Evolutionary conservation across 30 jellyfish, hydroid and myxozoan genomes (phyloP).

Genomic region (Pelagia noctiluca): DNA sequence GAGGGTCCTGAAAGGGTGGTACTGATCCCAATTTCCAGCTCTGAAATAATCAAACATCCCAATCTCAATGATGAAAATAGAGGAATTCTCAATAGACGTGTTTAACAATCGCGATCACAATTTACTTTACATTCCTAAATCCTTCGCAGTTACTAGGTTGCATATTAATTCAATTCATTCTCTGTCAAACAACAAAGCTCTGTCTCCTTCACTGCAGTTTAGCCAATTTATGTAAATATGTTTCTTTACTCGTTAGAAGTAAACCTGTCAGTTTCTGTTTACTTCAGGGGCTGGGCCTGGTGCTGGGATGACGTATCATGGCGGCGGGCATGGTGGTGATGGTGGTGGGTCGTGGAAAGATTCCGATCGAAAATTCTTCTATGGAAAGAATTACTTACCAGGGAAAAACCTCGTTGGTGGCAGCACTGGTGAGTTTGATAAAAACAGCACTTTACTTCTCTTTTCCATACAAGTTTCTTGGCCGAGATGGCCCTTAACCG

Average conservation of each 20-base stretch:
- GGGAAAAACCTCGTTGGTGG: constrained; percentile 51
- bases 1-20: too few species aligned
- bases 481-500: too few species aligned
- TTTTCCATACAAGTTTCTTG: too few species aligned
- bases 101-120: too few species aligned
- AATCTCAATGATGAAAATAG: too few species aligned
- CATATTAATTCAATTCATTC: background rate
- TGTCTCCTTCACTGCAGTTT: background rate
- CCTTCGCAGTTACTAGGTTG: too few species aligned
- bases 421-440: constrained; percentile 58
- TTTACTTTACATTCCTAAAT: too few species aligned
- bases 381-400: constrained; percentile 37
- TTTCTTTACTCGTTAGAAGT: background rate
- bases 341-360: constrained; percentile 85
- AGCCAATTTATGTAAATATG: background rate
- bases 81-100: too few species aligned
- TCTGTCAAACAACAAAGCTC: background rate
- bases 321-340: constrained; percentile 85
- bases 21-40: too few species aligned
- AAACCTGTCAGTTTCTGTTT: background rate
- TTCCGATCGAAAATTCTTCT: background rate
- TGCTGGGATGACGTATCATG: constrained; percentile 59
- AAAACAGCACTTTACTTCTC: background rate
- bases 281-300: constrained; percentile 83
- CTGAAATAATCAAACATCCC: too few species aligned